Conservation (phyloP, 2,888 invertebrate species). For the Tipula vernalis region DNA sequence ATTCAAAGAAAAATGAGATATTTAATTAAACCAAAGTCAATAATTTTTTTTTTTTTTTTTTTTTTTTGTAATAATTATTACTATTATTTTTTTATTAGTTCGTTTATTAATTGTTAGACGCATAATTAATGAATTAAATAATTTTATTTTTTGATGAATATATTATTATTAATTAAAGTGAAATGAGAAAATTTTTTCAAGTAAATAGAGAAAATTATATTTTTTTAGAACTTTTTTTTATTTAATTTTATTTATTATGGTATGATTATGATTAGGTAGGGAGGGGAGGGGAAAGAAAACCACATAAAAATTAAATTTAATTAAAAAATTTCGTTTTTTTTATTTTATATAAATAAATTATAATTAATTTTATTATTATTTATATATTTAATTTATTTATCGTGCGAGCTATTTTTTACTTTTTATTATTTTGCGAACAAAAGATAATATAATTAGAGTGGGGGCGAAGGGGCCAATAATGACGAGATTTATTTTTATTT, state of each 20-base stretch:
- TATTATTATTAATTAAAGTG: not conserved
- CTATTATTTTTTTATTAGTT: not conserved
- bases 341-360: not conserved
- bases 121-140: not conserved
- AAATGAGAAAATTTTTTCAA: not conserved
- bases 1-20: conserved; percentile 6
- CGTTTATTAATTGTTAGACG: not conserved
- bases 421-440: not conserved
- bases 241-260: not conserved
- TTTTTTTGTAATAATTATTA: not conserved
- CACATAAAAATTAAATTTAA: not conserved
- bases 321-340: not conserved
- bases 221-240: conserved; percentile 8
- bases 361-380: not conserved
- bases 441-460: not conserved
- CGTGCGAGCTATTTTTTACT: not conserved
- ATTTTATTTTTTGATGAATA: not conserved
- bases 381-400: not conserved
- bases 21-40: not conserved
- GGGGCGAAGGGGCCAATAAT: not conserved
- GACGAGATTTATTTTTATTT: not conserved
- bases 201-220: not conserved
- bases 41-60: not conserved
- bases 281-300: not conserved
- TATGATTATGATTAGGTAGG: not conserved